A percentile compares a stretch with the other conserved stretches of the same genome.
phyloP scores from a whole-genome alignment of 2,797 vertebrate genomes.

The Hozukius guyotensis region DNA sequence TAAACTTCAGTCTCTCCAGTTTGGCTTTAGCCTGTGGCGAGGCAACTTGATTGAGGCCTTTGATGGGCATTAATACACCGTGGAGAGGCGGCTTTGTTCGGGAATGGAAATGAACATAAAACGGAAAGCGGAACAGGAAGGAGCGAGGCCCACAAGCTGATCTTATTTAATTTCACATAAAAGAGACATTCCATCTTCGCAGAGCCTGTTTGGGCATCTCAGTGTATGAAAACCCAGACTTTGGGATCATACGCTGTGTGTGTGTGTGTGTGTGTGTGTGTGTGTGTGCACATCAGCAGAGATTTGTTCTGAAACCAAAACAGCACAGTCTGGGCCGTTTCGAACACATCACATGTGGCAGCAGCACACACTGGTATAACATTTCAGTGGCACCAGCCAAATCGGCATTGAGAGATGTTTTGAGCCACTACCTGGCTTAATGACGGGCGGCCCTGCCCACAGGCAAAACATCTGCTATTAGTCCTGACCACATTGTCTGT shows the following conservation, averaged over 20 bases:
- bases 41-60: constrained; percentile 75
- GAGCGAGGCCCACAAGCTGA: constrained; percentile 67
- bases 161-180: constrained; percentile 80
- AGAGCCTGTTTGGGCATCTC: constrained; percentile 52
- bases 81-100: constrained; percentile 77
- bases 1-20: constrained; percentile 68
- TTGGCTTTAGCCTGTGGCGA: constrained; percentile 76
- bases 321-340: not conserved
- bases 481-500: constrained; percentile 58
- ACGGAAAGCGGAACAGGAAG: constrained; percentile 76
- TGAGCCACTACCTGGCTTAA: constrained; percentile 37
- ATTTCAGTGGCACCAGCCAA: constrained; percentile 15
- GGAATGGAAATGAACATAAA: constrained; percentile 73
- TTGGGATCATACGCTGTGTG: not conserved
- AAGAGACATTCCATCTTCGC: constrained; percentile 65
- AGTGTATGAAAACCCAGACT: constrained; percentile 27
- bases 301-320: constrained; percentile 13
- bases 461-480: constrained; percentile 68
- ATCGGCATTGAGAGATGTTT: constrained; percentile 21
- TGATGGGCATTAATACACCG: constrained; percentile 80
- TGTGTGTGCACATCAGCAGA: not conserved
- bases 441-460: constrained; percentile 19
- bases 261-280: not conserved
- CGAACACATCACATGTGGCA: constrained; percentile 18
- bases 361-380: not conserved